These are phyloP conservation scores for Aporophyla nigra DNA, from an alignment of 2,888 invertebrate genomes.

Conservation along the genomic window DNA sequence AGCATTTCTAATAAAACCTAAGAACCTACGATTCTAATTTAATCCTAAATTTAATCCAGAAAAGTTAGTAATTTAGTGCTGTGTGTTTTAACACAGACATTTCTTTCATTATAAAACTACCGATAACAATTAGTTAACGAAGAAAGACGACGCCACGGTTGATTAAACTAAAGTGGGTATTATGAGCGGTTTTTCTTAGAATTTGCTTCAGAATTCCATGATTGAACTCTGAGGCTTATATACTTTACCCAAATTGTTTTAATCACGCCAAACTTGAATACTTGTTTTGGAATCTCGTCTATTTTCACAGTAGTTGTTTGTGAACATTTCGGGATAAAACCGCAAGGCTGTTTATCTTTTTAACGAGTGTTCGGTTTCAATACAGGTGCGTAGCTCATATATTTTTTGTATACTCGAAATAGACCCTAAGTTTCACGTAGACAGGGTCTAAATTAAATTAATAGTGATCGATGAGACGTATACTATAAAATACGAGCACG, in stretches of 20 bases:
- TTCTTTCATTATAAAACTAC: conserved; percentile 13
- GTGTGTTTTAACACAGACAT: conserved; percentile 11
- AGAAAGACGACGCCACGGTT: background rate
- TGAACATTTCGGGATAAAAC: conserved; percentile 65
- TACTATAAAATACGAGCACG: conserved; percentile 56
- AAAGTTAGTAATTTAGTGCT: conserved; percentile 4
- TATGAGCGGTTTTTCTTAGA: conserved; percentile 31
- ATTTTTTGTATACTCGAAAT: conserved; percentile 42
- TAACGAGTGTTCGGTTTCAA: conserved; percentile 64
- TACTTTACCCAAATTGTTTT: conserved; percentile 52
- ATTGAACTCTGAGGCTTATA: conserved; percentile 15
- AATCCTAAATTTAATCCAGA: background rate
- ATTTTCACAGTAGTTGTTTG: conserved; percentile 53
- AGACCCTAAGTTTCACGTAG: conserved; percentile 32
- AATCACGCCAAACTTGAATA: conserved; percentile 51
- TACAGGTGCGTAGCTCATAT: conserved; percentile 46
- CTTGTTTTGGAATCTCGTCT: conserved; percentile 59
- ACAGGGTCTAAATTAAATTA: conserved; percentile 58
- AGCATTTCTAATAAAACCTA: background rate
- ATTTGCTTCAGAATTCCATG: conserved; percentile 20
- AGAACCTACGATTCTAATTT: conserved; percentile 11
- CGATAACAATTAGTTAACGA: conserved; percentile 22
- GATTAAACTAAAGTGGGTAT: conserved; percentile 15
- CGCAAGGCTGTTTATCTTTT: conserved; percentile 71
- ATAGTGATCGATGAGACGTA: conserved; percentile 56